Evolutionary conservation across 2,113 vertebrate genomes (phyloP).

Genomic region (Gasterosteus aculeatus): DNA sequence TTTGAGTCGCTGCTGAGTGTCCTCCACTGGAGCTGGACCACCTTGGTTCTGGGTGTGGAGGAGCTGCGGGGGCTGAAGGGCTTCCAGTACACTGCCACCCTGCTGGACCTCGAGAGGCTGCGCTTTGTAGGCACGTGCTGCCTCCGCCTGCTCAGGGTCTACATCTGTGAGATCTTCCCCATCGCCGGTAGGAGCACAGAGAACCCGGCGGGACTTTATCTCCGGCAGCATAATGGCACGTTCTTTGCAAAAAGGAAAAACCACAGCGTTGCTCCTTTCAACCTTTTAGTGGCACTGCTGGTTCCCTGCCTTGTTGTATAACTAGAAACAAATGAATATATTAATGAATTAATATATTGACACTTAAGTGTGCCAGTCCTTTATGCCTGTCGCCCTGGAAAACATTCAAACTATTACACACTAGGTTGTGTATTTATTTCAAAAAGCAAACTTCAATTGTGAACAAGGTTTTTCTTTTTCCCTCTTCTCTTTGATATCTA

Average conservation of each 20-base stretch:
- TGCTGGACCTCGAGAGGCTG: slow-evolving; percentile 94
- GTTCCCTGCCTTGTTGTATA: neutral
- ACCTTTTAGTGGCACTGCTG: neutral
- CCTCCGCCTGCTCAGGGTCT: slow-evolving; percentile 93
- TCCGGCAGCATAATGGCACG: neutral
- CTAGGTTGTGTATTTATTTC: neutral
- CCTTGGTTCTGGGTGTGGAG: slow-evolving; percentile 95
- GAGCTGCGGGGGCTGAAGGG: slow-evolving; percentile 96
- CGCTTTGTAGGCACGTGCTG: slow-evolving; percentile 98
- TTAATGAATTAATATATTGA: neutral
- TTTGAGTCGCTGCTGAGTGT: slow-evolving; percentile 97
- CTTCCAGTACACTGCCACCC: slow-evolving; percentile 97
- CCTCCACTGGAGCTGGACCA: slow-evolving; percentile 99
- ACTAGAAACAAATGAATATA: neutral
- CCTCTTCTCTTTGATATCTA: slow-evolving; percentile 58
- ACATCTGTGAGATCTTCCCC: slow-evolving; percentile 98
- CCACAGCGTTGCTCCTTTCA: neutral
- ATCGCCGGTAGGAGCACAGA: slow-evolving; percentile 87
- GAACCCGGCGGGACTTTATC: neutral
- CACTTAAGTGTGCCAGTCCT: neutral
- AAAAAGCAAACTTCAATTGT: neutral
- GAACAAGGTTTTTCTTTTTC: neutral
- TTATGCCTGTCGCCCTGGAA: neutral
- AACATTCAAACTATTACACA: neutral
- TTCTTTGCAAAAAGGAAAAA: neutral